Evolutionary conservation across 2,113 vertebrate species (phyloP).

Genomic region (Chaetodon auriga): DNA sequence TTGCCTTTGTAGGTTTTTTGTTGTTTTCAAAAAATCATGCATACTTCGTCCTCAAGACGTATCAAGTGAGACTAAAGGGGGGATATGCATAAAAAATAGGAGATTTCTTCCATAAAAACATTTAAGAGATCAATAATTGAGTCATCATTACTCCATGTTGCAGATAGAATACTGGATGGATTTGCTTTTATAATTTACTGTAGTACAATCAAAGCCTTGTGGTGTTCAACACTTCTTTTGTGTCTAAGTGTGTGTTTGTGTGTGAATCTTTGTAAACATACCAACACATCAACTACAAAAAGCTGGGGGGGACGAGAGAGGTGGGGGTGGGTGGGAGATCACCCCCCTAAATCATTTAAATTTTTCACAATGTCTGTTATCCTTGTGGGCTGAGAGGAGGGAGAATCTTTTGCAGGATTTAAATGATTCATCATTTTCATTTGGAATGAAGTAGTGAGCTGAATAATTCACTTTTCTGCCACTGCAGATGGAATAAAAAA

Average conservation of each 20-base stretch:
- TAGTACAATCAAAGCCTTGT: slow-evolving; percentile 77
- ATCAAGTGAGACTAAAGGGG: slow-evolving; percentile 22
- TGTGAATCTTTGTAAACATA: slow-evolving; percentile 72
- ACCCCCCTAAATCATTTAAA: slow-evolving; percentile 69
- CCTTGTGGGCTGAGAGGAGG: slow-evolving; percentile 62
- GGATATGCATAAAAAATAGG: slow-evolving; percentile 44
- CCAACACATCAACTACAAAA: slow-evolving; percentile 66
- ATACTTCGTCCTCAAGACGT: slow-evolving; percentile 47
- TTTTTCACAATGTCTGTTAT: slow-evolving; percentile 80
- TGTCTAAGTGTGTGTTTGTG: slow-evolving; percentile 54
- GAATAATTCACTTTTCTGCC: slow-evolving; percentile 82
- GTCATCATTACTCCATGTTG: slow-evolving; percentile 21
- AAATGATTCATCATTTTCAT: slow-evolving; percentile 84
- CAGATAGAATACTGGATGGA: slow-evolving; percentile 36
- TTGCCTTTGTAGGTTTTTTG: slow-evolving; percentile 27
- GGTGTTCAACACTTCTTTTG: slow-evolving; percentile 59
- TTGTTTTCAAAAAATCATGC: slow-evolving; percentile 60
- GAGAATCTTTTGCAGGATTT: slow-evolving; percentile 80
- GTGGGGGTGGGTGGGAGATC: slow-evolving; percentile 23
- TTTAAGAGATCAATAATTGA: slow-evolving; percentile 41
- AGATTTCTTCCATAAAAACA: slow-evolving; percentile 57
- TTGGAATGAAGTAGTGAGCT: slow-evolving; percentile 79
- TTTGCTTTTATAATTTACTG: slow-evolving; percentile 61
- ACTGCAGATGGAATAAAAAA: slow-evolving; percentile 76
- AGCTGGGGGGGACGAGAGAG: neutral